These are phyloP conservation scores for Melanotaenia trifasciata DNA, from an alignment of 2,797 vertebrate genomes.

Conservation along the genomic window DNA sequence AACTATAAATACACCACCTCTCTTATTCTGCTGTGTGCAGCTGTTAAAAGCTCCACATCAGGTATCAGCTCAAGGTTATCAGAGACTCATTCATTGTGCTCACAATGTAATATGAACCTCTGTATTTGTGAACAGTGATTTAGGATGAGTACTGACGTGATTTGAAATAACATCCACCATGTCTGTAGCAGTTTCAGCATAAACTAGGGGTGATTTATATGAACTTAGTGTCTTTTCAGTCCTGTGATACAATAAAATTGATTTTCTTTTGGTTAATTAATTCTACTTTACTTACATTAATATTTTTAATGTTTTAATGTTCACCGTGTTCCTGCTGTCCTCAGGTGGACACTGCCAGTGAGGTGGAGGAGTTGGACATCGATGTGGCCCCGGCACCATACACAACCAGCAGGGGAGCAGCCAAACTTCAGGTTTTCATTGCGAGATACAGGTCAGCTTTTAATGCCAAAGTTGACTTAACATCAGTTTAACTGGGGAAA, in stretches of 20 bases:
- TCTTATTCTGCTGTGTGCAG: slow-evolving; percentile 30
- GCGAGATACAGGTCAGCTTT: slow-evolving; percentile 91
- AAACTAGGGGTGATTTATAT: too few species aligned
- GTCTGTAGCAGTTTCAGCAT: too few species aligned
- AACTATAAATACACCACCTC: slow-evolving; percentile 67
- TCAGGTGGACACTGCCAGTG: slow-evolving; percentile 98
- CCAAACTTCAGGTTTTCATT: slow-evolving; percentile 96
- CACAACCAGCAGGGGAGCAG: slow-evolving; percentile 81
- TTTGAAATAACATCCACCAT: too few species aligned
- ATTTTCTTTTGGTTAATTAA: not conserved
- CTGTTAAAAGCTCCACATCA: not conserved
- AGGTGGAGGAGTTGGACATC: slow-evolving; percentile 95
- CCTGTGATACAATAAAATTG: too few species aligned
- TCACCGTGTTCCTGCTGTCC: slow-evolving; percentile 7
- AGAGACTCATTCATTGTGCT: too few species aligned
- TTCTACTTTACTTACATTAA: not conserved
- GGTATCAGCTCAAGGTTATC: not conserved
- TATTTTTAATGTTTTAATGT: not conserved
- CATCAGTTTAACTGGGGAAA: not conserved
- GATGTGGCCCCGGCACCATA: slow-evolving; percentile 90
- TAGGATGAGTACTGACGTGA: too few species aligned
- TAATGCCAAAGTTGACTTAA: not conserved
- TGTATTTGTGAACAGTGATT: too few species aligned
- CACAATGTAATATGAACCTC: too few species aligned
- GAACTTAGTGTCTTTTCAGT: too few species aligned